phyloP scores from a whole-genome alignment of 2,888 invertebrate species.

The Eupithecia subumbrata region DNA sequence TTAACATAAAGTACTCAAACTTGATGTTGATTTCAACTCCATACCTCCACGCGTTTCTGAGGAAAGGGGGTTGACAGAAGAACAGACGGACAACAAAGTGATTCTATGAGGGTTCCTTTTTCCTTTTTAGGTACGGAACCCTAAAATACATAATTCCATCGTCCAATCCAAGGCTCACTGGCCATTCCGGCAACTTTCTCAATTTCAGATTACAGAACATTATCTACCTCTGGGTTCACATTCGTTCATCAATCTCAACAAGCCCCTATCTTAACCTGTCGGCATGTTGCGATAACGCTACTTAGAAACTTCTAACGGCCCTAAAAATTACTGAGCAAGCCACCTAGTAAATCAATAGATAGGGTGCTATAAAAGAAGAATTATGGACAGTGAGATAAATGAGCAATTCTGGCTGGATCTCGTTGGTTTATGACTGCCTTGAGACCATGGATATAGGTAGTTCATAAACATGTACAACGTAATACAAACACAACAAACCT shows the following conservation, averaged over 20 bases:
- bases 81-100: too few species aligned
- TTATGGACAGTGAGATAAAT: conserved; percentile 54
- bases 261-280: conserved; percentile 42
- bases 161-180: neutral
- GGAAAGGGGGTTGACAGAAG: too few species aligned
- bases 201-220: conserved; percentile 14
- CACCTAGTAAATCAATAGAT: conserved; percentile 54
- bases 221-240: conserved; percentile 20
- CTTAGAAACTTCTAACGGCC: conserved; percentile 48
- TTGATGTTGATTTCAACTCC: too few species aligned
- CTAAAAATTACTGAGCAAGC: conserved; percentile 53
- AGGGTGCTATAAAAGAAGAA: conserved; percentile 52
- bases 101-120: too few species aligned
- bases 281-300: conserved; percentile 41
- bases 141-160: neutral
- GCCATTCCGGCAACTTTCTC: conserved; percentile 7
- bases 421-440: conserved; percentile 19
- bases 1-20: too few species aligned
- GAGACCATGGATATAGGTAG: conserved; percentile 1
- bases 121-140: too few species aligned
- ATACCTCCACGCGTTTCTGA: too few species aligned
- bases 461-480: neutral
- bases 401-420: conserved; percentile 41
- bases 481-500: neutral
- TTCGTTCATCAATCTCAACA: conserved; percentile 41